These are phyloP conservation scores for Notodromas monacha DNA, from an alignment of 2,888 invertebrate genomes.

Conservation along the genomic window DNA sequence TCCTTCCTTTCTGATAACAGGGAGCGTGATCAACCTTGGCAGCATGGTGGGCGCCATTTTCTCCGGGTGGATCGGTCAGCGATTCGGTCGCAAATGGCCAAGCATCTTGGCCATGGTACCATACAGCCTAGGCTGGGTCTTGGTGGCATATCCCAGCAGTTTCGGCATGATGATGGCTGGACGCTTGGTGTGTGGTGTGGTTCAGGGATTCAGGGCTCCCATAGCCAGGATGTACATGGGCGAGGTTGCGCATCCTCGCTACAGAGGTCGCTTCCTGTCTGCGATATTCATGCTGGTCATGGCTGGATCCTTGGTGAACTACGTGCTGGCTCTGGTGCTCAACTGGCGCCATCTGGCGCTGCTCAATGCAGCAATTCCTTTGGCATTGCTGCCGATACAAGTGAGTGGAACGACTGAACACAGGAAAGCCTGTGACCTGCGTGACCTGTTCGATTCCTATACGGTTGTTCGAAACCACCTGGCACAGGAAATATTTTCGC, in stretches of 20 bases:
- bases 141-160: slow-evolving; percentile 1
- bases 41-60: no score
- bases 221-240: not conserved
- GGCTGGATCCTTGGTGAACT: not conserved
- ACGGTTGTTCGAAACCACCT: no score
- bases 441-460: no score
- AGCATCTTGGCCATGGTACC: not conserved
- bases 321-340: not conserved
- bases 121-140: not conserved
- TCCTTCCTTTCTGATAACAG: no score
- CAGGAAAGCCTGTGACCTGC: no score
- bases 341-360: not conserved
- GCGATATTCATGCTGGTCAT: not conserved
- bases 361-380: no score
- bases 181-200: not conserved
- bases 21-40: no score
- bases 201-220: slow-evolving; percentile 1
- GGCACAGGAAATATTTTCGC: no score
- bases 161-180: not conserved
- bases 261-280: not conserved
- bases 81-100: not conserved
- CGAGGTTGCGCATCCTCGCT: not conserved
- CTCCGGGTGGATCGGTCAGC: no score
- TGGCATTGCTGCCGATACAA: no score
- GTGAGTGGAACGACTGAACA: no score